phyloP scores from a whole-genome alignment of 2,113 vertebrate species.

The Chunga burmeisteri region DNA sequence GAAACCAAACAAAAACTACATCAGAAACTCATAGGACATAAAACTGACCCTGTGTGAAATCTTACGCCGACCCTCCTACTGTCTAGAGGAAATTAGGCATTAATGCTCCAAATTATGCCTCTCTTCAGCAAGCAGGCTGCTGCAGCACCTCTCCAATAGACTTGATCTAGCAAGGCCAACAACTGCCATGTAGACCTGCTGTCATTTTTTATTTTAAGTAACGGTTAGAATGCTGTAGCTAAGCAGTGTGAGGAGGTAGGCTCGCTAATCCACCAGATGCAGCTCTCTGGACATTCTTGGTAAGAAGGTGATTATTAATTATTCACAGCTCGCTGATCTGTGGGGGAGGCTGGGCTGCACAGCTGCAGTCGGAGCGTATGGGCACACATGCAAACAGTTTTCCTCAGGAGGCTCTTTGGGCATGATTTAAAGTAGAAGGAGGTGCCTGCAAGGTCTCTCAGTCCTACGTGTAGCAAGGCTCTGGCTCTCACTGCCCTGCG shows the following conservation, averaged over 20 bases:
- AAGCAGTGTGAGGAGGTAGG: background rate
- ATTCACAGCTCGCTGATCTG: background rate
- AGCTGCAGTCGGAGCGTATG: background rate
- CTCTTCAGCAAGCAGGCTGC: background rate
- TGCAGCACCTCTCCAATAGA: background rate
- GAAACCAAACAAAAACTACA: background rate
- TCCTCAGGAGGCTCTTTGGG: background rate
- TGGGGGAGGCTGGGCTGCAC: background rate
- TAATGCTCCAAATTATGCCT: background rate
- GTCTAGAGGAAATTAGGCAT: background rate
- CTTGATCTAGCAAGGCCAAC: background rate
- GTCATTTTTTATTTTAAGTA: background rate
- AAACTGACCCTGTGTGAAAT: background rate
- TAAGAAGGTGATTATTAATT: background rate
- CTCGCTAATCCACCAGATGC: background rate
- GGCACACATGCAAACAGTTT: background rate
- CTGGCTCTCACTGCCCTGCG: background rate
- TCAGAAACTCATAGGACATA: background rate
- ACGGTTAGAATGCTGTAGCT: background rate
- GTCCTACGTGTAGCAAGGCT: background rate
- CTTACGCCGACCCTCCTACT: background rate
- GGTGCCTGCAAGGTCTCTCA: background rate
- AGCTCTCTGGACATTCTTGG: background rate
- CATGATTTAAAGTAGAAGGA: background rate
- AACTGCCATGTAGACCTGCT: background rate